These are phyloP conservation scores for Himalopsyche japonica DNA, from an alignment of 2,888 invertebrate genomes.

Conservation along the genomic window DNA sequence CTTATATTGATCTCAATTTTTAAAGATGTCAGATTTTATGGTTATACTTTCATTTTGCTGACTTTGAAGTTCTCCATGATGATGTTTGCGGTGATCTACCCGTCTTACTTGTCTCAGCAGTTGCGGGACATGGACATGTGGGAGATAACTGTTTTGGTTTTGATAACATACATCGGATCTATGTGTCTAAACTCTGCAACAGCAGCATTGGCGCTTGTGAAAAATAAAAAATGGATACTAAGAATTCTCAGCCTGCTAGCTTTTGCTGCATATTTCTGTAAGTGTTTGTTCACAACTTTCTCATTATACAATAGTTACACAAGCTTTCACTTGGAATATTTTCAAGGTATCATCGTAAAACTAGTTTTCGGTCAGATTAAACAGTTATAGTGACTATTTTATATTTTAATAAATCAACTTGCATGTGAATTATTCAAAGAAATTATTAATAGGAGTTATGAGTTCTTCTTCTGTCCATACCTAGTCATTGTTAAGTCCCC, in stretches of 20 bases:
- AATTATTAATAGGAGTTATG: too few species aligned
- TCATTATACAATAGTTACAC: too few species aligned
- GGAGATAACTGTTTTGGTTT: conserved; percentile 52
- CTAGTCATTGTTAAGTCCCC: too few species aligned
- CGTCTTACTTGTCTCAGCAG: conserved; percentile 57
- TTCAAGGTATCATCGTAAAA: too few species aligned
- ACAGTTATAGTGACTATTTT: too few species aligned
- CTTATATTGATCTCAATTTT: conserved; percentile 54
- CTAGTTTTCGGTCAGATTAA: too few species aligned
- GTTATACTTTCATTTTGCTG: conserved; percentile 58
- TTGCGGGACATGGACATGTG: conserved; percentile 53
- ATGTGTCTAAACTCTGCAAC: conserved; percentile 54
- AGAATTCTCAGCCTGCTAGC: conserved; percentile 57
- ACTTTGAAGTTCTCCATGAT: conserved; percentile 60
- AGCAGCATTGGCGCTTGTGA: conserved; percentile 52
- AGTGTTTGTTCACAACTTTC: conserved; percentile 40
- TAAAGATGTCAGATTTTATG: conserved; percentile 58
- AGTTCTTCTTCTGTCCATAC: too few species aligned
- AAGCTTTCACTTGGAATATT: too few species aligned
- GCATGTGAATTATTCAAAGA: too few species aligned
- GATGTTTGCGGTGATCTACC: conserved; percentile 58
- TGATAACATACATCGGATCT: conserved; percentile 52
- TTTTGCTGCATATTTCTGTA: conserved; percentile 62
- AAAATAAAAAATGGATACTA: conserved; percentile 52
- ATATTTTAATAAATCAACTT: too few species aligned